A percentile compares a stretch with the other conserved stretches of the same genome.
Evolutionary conservation across 2,113 vertebrate species (phyloP).

Genomic region (Chamaetylas fuelleborni): DNA sequence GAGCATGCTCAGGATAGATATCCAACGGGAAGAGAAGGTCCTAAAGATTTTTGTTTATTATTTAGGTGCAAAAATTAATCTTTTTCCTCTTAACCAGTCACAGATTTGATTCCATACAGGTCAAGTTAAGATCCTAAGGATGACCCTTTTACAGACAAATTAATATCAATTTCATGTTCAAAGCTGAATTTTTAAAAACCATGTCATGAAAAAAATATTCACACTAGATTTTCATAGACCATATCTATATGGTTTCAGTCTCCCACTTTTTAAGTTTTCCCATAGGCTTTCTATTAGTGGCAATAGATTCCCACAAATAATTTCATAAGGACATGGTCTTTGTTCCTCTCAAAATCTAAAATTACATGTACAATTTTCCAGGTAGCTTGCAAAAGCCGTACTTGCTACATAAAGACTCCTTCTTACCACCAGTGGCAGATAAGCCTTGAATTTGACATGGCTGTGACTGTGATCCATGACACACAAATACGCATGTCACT

Average conservation of each 20-base stretch:
- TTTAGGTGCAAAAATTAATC: background rate
- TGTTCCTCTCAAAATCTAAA: background rate
- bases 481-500: background rate
- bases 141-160: background rate
- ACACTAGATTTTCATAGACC: background rate
- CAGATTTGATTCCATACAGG: background rate
- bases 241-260: background rate
- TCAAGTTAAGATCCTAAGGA: background rate
- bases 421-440: background rate
- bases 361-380: background rate
- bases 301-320: background rate
- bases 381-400: background rate
- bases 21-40: background rate
- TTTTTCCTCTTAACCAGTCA: background rate
- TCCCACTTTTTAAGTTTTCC: background rate
- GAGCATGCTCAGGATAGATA: background rate
- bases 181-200: background rate
- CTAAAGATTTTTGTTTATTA: background rate
- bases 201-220: background rate
- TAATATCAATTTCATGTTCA: background rate
- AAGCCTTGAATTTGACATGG: background rate
- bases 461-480: background rate
- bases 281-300: background rate
- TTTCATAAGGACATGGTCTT: background rate
- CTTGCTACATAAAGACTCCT: background rate